Evolutionary conservation across 35 echinoderm and acorn worm genomes (phyloP).

Genomic region (Diadema setosum): DNA sequence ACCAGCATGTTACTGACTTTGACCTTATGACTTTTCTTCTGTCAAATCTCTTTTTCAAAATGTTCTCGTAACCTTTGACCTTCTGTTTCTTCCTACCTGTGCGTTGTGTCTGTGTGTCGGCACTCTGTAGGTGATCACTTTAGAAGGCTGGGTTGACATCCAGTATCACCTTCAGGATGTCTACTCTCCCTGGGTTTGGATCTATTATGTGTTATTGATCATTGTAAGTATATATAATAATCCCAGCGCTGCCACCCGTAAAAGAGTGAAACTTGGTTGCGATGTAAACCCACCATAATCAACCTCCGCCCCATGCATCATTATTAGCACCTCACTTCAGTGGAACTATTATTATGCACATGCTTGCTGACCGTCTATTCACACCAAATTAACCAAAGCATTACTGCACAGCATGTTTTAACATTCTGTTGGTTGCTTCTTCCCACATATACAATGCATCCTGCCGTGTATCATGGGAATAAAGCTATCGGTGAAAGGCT

Average conservation of each 20-base stretch:
- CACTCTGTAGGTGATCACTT: slow-evolving; percentile 84
- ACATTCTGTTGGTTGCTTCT: too few relatives aligned
- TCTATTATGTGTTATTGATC: slow-evolving; percentile 99
- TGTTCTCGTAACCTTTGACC: background rate
- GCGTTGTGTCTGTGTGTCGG: background rate
- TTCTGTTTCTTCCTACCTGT: background rate
- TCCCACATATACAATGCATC: too few relatives aligned
- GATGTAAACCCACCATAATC: background rate
- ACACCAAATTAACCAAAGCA: too few relatives aligned
- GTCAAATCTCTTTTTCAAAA: background rate
- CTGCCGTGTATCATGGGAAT: too few relatives aligned
- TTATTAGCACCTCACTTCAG: too few relatives aligned
- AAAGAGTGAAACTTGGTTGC: background rate
- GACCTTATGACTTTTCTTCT: background rate
- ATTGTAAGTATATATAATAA: slow-evolving; percentile 90
- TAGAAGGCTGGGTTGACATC: slow-evolving; percentile 98
- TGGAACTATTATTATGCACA: too few relatives aligned
- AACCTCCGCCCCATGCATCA: too few relatives aligned
- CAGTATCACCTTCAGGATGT: slow-evolving; percentile 90
- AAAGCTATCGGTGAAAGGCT: too few relatives aligned
- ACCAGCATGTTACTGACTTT: too few relatives aligned
- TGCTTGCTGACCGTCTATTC: background rate
- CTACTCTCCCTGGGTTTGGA: slow-evolving; percentile 87
- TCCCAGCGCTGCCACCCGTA: slow-evolving; percentile 11
- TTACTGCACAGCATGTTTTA: too few relatives aligned